Evolutionary conservation across 2,797 vertebrate species (phyloP).

Genomic region (Lagodon rhomboides): DNA sequence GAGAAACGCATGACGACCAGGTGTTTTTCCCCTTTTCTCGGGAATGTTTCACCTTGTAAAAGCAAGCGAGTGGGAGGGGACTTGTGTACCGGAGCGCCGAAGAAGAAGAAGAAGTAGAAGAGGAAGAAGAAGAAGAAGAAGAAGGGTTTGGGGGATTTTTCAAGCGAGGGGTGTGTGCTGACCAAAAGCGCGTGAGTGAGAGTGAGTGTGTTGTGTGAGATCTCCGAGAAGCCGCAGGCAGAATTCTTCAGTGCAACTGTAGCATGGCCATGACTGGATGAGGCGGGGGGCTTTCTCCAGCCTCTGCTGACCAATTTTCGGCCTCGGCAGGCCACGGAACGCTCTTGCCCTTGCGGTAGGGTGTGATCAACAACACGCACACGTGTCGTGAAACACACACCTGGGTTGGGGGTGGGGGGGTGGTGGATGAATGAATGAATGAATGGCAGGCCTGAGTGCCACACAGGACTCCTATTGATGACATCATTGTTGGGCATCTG

Average conservation of each 20-base stretch:
- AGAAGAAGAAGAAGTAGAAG: too few relatives aligned
- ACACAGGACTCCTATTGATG: slow-evolving; percentile 87
- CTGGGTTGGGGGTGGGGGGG: slow-evolving; percentile 15
- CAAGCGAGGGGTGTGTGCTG: slow-evolving; percentile 58
- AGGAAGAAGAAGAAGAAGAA: slow-evolving; percentile 3
- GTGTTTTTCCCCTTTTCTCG: slow-evolving; percentile 81
- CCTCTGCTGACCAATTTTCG: slow-evolving; percentile 37
- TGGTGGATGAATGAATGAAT: slow-evolving; percentile 47
- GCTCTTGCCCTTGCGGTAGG: slow-evolving; percentile 49
- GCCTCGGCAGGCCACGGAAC: slow-evolving; percentile 56
- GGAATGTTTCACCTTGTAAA: slow-evolving; percentile 88
- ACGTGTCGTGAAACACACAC: slow-evolving; percentile 70
- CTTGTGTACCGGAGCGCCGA: slow-evolving; percentile 53
- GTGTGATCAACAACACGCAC: slow-evolving; percentile 69
- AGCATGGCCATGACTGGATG: slow-evolving; percentile 57
- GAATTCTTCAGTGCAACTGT: slow-evolving; percentile 63
- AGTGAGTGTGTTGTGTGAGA: slow-evolving; percentile 63
- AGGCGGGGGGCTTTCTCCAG: slow-evolving; percentile 23
- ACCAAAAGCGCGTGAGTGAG: slow-evolving; percentile 55
- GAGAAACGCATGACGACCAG: slow-evolving; percentile 77
- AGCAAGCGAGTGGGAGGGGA: slow-evolving; percentile 73
- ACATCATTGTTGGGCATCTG: slow-evolving; percentile 81
- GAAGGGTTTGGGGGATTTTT: slow-evolving; percentile 70
- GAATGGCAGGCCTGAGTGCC: slow-evolving; percentile 78
- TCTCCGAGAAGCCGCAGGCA: slow-evolving; percentile 48